phyloP scores from a whole-genome alignment of 2,888 invertebrate species.

The Bembecia ichneumoniformis region DNA sequence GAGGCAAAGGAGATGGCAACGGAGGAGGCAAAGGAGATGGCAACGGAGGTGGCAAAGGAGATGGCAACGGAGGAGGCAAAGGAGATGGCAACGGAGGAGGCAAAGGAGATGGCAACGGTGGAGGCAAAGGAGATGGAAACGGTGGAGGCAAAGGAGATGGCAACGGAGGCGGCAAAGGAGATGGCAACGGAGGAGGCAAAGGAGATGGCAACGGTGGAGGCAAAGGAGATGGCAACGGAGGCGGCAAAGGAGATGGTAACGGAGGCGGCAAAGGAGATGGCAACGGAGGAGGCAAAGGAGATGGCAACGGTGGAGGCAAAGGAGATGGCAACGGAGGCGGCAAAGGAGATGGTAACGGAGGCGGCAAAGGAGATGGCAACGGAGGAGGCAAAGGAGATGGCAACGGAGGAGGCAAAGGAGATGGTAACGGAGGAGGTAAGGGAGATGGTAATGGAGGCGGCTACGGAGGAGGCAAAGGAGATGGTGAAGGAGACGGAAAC shows the following conservation, averaged over 20 bases:
- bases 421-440: conserved; percentile 10
- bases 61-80: too few species aligned
- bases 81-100: too few species aligned
- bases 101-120: too few species aligned
- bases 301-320: conserved; percentile 12
- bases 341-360: conserved; percentile 13
- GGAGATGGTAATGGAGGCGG: conserved; percentile 9
- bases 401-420: conserved; percentile 13
- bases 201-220: conserved; percentile 16
- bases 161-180: background rate
- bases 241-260: conserved; percentile 13
- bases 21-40: too few species aligned
- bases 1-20: conserved; percentile 4
- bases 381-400: conserved; percentile 15
- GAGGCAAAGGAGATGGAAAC: conserved; percentile 1
- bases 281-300: conserved; percentile 2
- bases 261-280: conserved; percentile 9
- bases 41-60: too few species aligned
- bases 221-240: conserved; percentile 14
- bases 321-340: conserved; percentile 15
- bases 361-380: conserved; percentile 16
- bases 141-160: conserved; percentile 4
- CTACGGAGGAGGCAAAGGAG: conserved; percentile 1
- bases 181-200: conserved; percentile 21
- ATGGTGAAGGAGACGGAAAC: too few species aligned